Percentiles rank a stretch among this genome's conserved stretches.
Conservation (phyloP, 2,113 vertebrate species). For the Pedionomus torquatus region DNA sequence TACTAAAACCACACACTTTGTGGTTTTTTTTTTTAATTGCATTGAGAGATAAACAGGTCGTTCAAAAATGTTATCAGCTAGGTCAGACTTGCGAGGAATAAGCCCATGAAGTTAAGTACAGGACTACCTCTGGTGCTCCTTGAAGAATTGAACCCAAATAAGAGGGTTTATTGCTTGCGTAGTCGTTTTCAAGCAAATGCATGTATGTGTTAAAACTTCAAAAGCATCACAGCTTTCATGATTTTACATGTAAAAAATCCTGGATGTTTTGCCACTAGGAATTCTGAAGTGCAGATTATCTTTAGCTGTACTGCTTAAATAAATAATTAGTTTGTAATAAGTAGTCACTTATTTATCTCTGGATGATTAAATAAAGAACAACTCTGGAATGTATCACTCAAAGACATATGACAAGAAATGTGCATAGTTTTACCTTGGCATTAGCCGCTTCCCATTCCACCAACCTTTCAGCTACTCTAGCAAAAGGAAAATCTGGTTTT, state of each 20-base stretch:
- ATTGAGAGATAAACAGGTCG: background rate
- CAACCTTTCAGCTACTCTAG: background rate
- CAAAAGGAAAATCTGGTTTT: constrained; percentile 4
- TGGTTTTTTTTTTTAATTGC: background rate
- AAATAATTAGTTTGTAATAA: constrained; percentile 29
- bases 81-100: background rate
- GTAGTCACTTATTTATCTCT: constrained; percentile 35
- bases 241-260: constrained; percentile 34
- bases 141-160: background rate
- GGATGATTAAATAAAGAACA: constrained; percentile 26
- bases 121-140: background rate
- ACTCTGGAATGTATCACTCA: constrained; percentile 31
- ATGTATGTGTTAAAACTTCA: constrained; percentile 44
- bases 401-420: background rate
- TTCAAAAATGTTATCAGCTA: background rate
- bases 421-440: background rate
- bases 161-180: background rate
- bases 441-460: background rate
- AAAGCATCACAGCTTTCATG: constrained; percentile 40
- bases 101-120: background rate
- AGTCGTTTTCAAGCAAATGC: background rate
- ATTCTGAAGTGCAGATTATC: background rate
- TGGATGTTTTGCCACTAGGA: constrained; percentile 40
- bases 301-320: constrained; percentile 19
- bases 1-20: background rate